Percentiles rank a stretch among this genome's conserved stretches.
These are phyloP conservation scores for Zeugodacus cucurbitae DNA, from an alignment of 1,140 invertebrate species.

Conservation along the genomic window DNA sequence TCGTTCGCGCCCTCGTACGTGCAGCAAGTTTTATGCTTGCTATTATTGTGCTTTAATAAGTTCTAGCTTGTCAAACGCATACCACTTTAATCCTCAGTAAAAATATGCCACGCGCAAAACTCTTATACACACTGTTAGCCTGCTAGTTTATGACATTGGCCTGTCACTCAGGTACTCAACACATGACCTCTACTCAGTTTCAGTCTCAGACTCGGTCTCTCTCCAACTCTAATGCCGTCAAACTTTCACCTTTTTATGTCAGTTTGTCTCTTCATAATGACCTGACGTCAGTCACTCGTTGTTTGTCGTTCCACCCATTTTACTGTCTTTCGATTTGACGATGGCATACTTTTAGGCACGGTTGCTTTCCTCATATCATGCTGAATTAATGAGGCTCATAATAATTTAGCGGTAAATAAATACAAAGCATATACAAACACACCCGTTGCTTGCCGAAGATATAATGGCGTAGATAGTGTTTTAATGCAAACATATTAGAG, in stretches of 20 bases:
- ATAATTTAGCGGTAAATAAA: conserved; percentile 43
- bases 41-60: neutral
- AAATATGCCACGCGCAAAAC: neutral
- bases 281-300: neutral
- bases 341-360: neutral
- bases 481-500: neutral
- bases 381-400: conserved; percentile 41
- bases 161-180: neutral
- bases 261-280: neutral
- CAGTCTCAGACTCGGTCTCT: no score
- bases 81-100: neutral
- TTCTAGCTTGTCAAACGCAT: neutral
- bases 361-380: neutral
- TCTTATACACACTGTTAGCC: neutral
- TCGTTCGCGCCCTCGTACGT: neutral
- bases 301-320: neutral
- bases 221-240: neutral
- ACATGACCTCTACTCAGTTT: neutral
- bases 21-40: neutral
- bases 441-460: neutral
- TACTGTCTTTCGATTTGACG: neutral
- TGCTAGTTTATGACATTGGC: neutral
- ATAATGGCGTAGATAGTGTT: neutral
- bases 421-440: neutral
- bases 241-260: conserved; percentile 10